Conservation (phyloP, 2,797 vertebrate genomes). For the Thripadectes ignobilis region DNA sequence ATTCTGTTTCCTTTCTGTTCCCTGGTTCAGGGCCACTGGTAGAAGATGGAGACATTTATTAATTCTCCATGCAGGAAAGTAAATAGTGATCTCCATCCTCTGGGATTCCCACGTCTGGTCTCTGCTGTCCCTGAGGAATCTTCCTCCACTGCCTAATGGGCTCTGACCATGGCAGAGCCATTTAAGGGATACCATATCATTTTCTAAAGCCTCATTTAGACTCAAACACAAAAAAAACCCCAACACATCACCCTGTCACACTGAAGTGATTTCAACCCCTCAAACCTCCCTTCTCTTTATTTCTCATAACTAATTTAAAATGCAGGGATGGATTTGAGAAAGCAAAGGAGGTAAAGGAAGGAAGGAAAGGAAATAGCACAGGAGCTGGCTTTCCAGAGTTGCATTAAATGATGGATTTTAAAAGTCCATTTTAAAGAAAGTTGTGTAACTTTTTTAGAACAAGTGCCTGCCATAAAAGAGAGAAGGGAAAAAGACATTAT, state of each 20-base stretch:
- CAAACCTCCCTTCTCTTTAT: slow-evolving; percentile 39
- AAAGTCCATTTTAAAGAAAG: slow-evolving; percentile 43
- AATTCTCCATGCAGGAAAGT: slow-evolving; percentile 78
- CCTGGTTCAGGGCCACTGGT: slow-evolving; percentile 50
- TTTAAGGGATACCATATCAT: slow-evolving; percentile 60
- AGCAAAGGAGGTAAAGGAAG: slow-evolving; percentile 39
- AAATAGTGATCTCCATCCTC: slow-evolving; percentile 69
- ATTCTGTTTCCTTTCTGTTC: slow-evolving; percentile 66
- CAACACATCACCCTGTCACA: slow-evolving; percentile 52
- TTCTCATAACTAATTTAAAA: slow-evolving; percentile 71
- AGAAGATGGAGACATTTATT: slow-evolving; percentile 78
- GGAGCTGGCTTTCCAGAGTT: slow-evolving; percentile 46
- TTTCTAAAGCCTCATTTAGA: slow-evolving; percentile 75
- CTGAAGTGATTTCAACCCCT: slow-evolving; percentile 21
- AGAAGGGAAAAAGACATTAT: slow-evolving; percentile 62
- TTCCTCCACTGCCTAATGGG: slow-evolving; percentile 67
- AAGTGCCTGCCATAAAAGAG: slow-evolving; percentile 38
- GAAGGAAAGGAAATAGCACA: slow-evolving; percentile 58
- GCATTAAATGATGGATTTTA: slow-evolving; percentile 59
- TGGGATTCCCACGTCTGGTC: slow-evolving; percentile 70
- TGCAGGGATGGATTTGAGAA: slow-evolving; percentile 34
- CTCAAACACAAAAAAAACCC: slow-evolving; percentile 41
- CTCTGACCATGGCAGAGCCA: slow-evolving; percentile 68
- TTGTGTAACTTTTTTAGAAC: neutral
- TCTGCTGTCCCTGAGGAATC: slow-evolving; percentile 69